Evolutionary conservation across 2,888 invertebrate species (phyloP), one percentile per base, ranked within the genome.

Genomic region (Epirrhoe alternata): DNA sequence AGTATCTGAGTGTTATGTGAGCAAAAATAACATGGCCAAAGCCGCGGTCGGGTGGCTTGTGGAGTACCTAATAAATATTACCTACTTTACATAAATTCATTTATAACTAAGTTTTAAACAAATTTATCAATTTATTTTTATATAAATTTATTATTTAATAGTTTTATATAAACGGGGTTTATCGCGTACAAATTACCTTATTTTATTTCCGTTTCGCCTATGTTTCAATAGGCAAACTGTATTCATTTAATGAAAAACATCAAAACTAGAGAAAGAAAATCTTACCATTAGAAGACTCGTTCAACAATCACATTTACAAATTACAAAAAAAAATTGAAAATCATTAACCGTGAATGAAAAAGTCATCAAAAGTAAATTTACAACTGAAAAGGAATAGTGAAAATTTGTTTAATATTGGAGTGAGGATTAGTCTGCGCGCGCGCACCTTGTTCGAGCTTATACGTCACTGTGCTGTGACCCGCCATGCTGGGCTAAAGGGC

Each of bases 401-500:
- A 12, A 42, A 12, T 42, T 6, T 38, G 10, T 1, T 8, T 1
- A 24, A 24, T 2, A 24, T 24, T 24, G 24, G 24, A 24, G 24
- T 24, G 24, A 33, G 30, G 14, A 51, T 42, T 1, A 17, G 17
- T 12, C 38, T 42, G 38, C 55, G 64, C 60, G 66, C 66, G 66
- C 58, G 66, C 66, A 62, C 54, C 24, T 16, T 35, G 10, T 42
- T 50, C 54, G 31, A 17, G 33, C 33, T 17, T 50, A 42, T 51
- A 66, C 66, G 66, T 66, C 66, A 66, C 61, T 66, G 53, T 54
- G 66, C 53, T 57, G 62, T 67, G 67, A 68, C 67, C 67, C 30
- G n/a, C 24, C 1, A 49, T 17, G 54, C 6, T 10, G 55, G 65
- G 56, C 60, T n/a, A 17, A 51, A 56, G 51, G 62, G 56, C 54